Evolutionary conservation across 2,888 invertebrate species (phyloP).

Genomic region (Pteria penguin): DNA sequence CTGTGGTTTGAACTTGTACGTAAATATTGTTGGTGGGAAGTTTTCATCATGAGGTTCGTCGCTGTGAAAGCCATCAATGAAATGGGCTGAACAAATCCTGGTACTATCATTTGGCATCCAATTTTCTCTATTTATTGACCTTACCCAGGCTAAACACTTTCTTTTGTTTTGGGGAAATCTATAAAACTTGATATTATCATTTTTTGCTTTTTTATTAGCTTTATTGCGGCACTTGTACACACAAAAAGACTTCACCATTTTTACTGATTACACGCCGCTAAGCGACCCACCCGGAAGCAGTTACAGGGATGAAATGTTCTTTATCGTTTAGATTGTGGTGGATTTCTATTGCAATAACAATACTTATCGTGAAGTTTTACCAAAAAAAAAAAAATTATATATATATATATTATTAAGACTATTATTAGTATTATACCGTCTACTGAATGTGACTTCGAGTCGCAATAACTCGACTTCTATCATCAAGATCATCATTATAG

Average conservation of each 20-base stretch:
- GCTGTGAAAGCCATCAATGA: constrained; percentile 39
- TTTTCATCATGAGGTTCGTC: constrained; percentile 34
- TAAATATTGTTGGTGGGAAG: constrained; percentile 27
- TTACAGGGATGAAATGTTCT: constrained; percentile 18
- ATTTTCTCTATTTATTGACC: constrained; percentile 26
- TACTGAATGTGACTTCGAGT: too few relatives aligned
- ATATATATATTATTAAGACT: too few relatives aligned
- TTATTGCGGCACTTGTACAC: constrained; percentile 2
- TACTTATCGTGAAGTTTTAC: too few relatives aligned
- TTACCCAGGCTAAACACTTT: constrained; percentile 28
- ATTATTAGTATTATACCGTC: too few relatives aligned
- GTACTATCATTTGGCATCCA: constrained; percentile 24
- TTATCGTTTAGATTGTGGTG: too few relatives aligned
- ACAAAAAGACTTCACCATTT: not conserved
- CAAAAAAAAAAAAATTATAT: too few relatives aligned
- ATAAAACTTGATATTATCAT: too few relatives aligned
- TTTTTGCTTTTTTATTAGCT: constrained; percentile 2
- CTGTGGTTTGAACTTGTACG: not conserved
- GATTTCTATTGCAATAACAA: too few relatives aligned
- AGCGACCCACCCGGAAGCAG: constrained; percentile 1
- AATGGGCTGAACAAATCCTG: constrained; percentile 25
- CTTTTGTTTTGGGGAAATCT: constrained; percentile 4
- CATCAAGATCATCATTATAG: too few relatives aligned
- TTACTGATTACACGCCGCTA: not conserved
- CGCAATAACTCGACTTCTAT: too few relatives aligned